Percentiles rank a stretch among this genome's conserved stretches.
phyloP scores from a whole-genome alignment of 2,113 vertebrate species.

The Spea bombifrons region DNA sequence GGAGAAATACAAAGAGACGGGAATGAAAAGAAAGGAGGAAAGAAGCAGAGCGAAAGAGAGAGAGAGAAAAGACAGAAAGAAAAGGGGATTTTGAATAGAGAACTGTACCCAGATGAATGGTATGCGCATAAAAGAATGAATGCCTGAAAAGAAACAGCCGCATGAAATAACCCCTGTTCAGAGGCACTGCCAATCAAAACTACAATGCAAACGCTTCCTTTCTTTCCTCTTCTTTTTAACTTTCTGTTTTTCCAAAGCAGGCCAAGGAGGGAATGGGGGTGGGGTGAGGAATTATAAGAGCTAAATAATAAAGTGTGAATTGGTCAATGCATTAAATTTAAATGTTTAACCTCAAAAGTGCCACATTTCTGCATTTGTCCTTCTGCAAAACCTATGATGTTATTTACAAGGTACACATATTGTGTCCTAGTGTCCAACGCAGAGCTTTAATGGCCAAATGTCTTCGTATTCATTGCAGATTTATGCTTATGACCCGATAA shows the following conservation, averaged over 20 bases:
- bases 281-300: neutral
- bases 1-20: conserved; percentile 67
- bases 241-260: conserved; percentile 44
- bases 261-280: conserved; percentile 1
- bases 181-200: conserved; percentile 64
- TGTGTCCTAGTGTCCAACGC: no score
- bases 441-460: no score
- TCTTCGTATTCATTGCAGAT: no score
- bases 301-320: neutral
- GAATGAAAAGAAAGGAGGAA: conserved; percentile 66
- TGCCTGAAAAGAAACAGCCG: conserved; percentile 71
- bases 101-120: conserved; percentile 64
- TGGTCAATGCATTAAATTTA: neutral
- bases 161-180: conserved; percentile 67
- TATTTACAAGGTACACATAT: no score
- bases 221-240: conserved; percentile 61
- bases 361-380: no score
- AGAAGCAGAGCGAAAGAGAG: conserved; percentile 63
- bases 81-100: conserved; percentile 52
- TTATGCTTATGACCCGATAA: no score
- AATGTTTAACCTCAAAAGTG: no score
- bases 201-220: conserved; percentile 64
- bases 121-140: conserved; percentile 59
- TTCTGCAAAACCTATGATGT: no score
- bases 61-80: conserved; percentile 64